Evolutionary conservation across 2,113 vertebrate species (phyloP).

Genomic region (Eulemur rufifrons): DNA sequence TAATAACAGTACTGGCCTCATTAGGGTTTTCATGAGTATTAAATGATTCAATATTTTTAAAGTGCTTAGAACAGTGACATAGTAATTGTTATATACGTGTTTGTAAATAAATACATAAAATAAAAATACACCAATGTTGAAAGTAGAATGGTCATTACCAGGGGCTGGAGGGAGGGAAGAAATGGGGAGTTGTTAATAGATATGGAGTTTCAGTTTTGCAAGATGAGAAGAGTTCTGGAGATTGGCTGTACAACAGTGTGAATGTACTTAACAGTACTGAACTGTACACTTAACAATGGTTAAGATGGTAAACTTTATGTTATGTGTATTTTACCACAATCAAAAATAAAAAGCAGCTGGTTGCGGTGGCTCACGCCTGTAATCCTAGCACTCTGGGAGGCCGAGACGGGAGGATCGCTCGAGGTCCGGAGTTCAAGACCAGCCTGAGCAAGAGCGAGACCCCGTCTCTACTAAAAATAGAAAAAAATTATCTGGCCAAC

Average conservation of each 20-base stretch:
- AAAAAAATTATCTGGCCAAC: too few species aligned
- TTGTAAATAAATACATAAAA: slow-evolving; percentile 25
- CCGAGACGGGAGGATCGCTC: too few species aligned
- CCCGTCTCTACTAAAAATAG: too few species aligned
- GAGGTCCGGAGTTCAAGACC: too few species aligned
- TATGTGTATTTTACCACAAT: neutral
- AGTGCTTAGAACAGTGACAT: neutral
- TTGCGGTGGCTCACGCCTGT: too few species aligned
- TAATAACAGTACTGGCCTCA: neutral
- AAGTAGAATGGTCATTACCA: neutral
- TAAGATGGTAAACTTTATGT: neutral
- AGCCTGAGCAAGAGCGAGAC: too few species aligned
- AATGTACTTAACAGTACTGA: neutral
- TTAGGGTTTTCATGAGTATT: slow-evolving; percentile 18
- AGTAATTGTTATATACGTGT: neutral
- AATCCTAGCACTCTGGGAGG: too few species aligned
- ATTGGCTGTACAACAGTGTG: neutral
- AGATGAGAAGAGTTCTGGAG: neutral
- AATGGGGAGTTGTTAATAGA: neutral
- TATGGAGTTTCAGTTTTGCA: slow-evolving; percentile 14
- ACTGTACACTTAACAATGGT: neutral
- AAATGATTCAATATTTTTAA: slow-evolving; percentile 41
- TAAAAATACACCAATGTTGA: slow-evolving; percentile 4
- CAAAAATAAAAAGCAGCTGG: neutral
- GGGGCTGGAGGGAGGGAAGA: neutral